Base-by-base conservation (phyloP, 2,113 vertebrate species). In the Psittacula cyanocephala region DNA sequence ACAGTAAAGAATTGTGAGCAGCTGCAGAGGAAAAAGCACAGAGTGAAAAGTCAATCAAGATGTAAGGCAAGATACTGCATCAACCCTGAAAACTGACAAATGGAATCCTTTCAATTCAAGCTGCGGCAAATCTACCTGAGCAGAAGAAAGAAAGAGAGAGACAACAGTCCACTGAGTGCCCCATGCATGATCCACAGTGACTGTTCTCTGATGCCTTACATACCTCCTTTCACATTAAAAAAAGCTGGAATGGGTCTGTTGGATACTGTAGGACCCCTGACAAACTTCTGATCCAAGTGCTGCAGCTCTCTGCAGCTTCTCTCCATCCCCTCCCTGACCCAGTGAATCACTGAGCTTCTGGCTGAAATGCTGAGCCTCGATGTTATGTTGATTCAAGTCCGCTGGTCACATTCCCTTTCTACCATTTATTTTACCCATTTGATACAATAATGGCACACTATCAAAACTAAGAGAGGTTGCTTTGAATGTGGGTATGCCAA, bases 171-270 rank as follows among this genome's bases (percentile, higher is more conserved):
- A n/a, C 20, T 7, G 50, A 43, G 8, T 19, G 57, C 29, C 35
- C 18, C 0, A 0, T 11, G 18, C 6, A 31, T 0, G 0, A 33
- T 5, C 62, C 60, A 41, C 2, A 1, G 50, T 23, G 41, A 44
- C 80, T 71, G 29, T 55, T 63, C 55, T 74, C 84, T 77, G 23
- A 24, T 25, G n/a, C 24, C 31, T 79, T 43, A 68, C 14, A 9
- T 2, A 2, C 44, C 11, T 74, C 59, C 29, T 70, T 8, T 35
- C 11, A 7, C 60, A 67, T 7, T 39, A 71, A 68, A 25, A 84
- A 37, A 15, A 74, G 29, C 37, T 70, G 37, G 53, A 78, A 49
- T 17, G 10, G 39, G 7, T 69, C 85, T 70, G 37, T 29, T 59
- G 0, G 0, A 28, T 47, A 39, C 53, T 6, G 9, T 37, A 86